phyloP scores from a whole-genome alignment of 2,113 vertebrate genomes.

The Heloderma charlesbogerti region DNA sequence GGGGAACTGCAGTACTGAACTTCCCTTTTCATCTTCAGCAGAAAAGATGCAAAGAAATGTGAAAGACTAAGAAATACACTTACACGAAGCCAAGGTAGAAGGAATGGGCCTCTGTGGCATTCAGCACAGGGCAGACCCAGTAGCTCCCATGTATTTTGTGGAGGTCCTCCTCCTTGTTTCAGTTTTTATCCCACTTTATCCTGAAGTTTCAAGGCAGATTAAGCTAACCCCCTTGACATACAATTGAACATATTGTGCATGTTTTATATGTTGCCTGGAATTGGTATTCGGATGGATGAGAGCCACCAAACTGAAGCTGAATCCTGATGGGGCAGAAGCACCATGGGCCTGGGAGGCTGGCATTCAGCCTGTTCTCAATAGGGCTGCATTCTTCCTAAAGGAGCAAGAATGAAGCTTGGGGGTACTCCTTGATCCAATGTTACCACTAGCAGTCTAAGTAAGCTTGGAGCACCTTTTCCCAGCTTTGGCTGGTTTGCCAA shows the following conservation, averaged over 20 bases:
- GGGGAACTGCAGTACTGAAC: constrained; percentile 46
- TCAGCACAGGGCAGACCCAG: background rate
- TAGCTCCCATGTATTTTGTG: background rate
- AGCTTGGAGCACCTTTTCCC: no score
- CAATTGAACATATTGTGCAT: background rate
- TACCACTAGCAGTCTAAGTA: no score
- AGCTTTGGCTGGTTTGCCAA: no score
- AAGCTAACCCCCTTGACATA: background rate
- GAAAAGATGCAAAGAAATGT: constrained; percentile 17
- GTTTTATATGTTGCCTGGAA: no score
- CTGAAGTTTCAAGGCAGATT: background rate
- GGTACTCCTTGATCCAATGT: no score
- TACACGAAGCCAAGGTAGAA: accelerated
- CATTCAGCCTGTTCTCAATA: no score
- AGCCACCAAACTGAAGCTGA: no score
- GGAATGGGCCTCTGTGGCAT: background rate
- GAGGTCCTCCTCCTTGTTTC: background rate
- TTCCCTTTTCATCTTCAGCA: constrained; percentile 51
- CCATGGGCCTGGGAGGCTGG: no score
- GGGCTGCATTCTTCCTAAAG: no score
- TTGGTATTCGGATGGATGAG: no score
- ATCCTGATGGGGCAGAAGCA: no score
- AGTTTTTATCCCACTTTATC: background rate
- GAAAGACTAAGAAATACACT: background rate
- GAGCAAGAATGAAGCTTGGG: no score